Conservation (phyloP, 2,113 vertebrate species). For the Lycocorax pyrrhopterus region DNA sequence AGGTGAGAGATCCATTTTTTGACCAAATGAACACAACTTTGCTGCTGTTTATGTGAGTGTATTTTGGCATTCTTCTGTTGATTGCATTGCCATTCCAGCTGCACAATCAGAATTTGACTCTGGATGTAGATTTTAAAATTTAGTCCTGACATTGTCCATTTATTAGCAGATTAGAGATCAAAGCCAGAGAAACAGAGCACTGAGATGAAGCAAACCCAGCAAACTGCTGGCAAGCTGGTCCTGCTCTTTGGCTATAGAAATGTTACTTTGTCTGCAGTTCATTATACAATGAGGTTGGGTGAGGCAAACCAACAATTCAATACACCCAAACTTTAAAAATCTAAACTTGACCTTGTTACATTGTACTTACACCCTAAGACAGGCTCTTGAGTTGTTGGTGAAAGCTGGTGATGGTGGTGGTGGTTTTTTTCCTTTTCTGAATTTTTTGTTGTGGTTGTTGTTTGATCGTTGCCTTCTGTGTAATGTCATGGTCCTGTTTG, state of each 20-base stretch:
- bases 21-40: not conserved
- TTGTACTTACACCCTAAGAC: not conserved
- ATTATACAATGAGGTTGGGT: not conserved
- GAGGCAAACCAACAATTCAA: not conserved
- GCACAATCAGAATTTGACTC: not conserved
- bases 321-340: not conserved
- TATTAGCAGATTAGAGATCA: not conserved
- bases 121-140: not conserved
- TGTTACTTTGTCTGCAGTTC: not conserved
- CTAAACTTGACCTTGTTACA: not conserved
- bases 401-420: accelerated
- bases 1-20: not conserved
- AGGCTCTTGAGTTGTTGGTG: not conserved
- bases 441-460: not conserved
- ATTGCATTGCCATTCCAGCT: not conserved
- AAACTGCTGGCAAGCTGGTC: not conserved
- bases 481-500: not conserved
- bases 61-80: not conserved
- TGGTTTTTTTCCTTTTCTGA: not conserved
- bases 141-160: not conserved
- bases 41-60: not conserved
- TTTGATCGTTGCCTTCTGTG: not conserved
- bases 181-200: not conserved
- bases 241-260: not conserved
- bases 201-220: not conserved